Base-by-base conservation (phyloP, 2,888 invertebrate genomes). In the Dione juno region DNA sequence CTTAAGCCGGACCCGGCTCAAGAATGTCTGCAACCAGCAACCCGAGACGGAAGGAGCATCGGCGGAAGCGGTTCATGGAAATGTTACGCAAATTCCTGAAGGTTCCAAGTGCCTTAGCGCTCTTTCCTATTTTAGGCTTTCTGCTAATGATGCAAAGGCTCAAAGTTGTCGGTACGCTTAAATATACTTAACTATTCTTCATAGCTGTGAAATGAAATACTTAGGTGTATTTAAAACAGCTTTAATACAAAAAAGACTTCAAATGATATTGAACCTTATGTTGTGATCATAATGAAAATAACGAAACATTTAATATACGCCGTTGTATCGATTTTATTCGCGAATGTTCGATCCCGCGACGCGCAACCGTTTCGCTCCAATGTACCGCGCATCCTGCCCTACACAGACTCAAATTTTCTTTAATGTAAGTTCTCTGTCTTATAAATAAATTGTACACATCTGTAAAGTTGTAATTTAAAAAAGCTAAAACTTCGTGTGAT, bases 51-150 rank as follows among this genome's bases (percentile, higher is more conserved):
- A 92, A 92, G 90, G 87, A 90, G 88, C 84, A 80, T 81, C 89
- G 87, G 88, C 92, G 92, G 92, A 92, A 93, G 92, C 92, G 88
- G 91, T 92, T 89, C 91, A 90, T 89, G 85, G 86, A 90, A 90
- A 84, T 80, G 77, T 78, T 76, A 21, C 1, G 69, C 37, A 43
- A 19, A 48, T 73, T 75, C 76, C 67, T 77, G 77, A 87, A 88
- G n/a, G 80, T 69, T 82, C 64, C 70, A 76, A 78, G 76, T 57
- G 76, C 75, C 74, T 67, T 52, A 53, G 6, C 1, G 14, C 16
- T 3, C 14, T 52, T 35, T 37, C 11, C 54, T 40, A 84, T 78
- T 78, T 66, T 58, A 58, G 77, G 73, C 80, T 80, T 75, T 84
- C 75, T 66, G 7, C 2, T 5, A 7, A 53, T 40, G 16, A 45